Evolutionary conservation across 1,140 invertebrate genomes (phyloP), one percentile per base, ranked within the genome.

Genomic region (Drosophila kohkoa): DNA sequence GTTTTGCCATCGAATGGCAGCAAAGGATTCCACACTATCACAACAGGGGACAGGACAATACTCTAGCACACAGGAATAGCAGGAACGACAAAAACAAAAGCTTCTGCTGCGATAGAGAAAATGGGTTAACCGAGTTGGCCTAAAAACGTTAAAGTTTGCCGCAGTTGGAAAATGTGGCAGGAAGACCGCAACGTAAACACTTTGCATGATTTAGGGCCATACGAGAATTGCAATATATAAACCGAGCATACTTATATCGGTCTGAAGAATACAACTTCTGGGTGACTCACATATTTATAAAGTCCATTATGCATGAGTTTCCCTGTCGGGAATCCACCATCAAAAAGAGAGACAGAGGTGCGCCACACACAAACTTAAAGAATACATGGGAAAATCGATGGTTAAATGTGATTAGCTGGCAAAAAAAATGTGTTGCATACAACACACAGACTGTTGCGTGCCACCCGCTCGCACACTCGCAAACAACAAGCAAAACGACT

Each of bases 201-300:
- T 80, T 89, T 89, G 80, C 85, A 89, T 88, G 83, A 87, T 87
- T 87, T 88, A 75, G 51, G 59, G 80, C 80, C 80, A 87, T 88
- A 72, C 59, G 49, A 67, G 74, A 66, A 74, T 75, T 73, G 82
- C 82, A 86, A 71, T 77, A 68, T 72, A 15, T 46, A 64, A 41
- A 20, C 54, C 32, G 32, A 5, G 11, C 11, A 35, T 41, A 65
- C 16, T 35, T 63, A 70, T 57, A 51, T 16, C 7, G 5, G 43
- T 28, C 55, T 30, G 16, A 43, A 52, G 60, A 32, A 55, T 49
- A 54, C 35, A 3, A 38, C 55, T 38, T 67, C 46, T 48, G 67
- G 38, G 15, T 78, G 75, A 69, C 67, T 79, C 74, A 74, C 82
- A 79, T 71, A 71, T 51, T 83, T 70, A 60, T 69, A 52, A 30